A percentile compares a stretch with the other conserved stretches of the same genome.
These are phyloP conservation scores for Silurus glanis DNA, from an alignment of 2,113 vertebrate species.

Conservation along the genomic window DNA sequence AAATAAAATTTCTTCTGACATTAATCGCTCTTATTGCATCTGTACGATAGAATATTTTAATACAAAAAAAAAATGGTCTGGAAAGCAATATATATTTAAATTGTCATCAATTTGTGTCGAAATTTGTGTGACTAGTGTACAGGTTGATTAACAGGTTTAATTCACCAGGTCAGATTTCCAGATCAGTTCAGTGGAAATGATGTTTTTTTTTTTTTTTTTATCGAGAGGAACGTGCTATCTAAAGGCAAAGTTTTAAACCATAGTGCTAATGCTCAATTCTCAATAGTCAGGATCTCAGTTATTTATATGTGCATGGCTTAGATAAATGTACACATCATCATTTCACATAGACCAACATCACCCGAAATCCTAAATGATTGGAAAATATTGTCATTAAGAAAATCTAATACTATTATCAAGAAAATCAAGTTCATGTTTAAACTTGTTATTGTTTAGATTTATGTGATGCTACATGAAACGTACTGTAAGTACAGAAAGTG, in stretches of 20 bases:
- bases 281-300: not conserved
- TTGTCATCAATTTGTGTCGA: not conserved
- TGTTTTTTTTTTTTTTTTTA: not conserved
- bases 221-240: not conserved
- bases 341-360: not conserved
- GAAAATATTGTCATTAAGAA: not conserved
- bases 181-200: not conserved
- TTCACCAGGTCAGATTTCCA: not conserved
- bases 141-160: constrained; percentile 5
- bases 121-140: not conserved
- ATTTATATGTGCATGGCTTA: not conserved
- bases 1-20: not conserved
- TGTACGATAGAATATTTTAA: not conserved
- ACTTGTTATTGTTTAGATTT: not conserved
- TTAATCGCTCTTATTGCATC: not conserved
- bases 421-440: not conserved
- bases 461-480: not conserved
- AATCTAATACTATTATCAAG: not conserved
- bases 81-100: constrained; percentile 14
- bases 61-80: not conserved
- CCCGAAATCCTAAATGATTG: not conserved
- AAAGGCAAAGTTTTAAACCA: not conserved
- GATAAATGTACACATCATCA: not conserved
- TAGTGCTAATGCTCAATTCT: not conserved
- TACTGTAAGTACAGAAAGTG: not conserved